Conservation (phyloP, 2,113 vertebrate species). For the Silurus asotus region DNA sequence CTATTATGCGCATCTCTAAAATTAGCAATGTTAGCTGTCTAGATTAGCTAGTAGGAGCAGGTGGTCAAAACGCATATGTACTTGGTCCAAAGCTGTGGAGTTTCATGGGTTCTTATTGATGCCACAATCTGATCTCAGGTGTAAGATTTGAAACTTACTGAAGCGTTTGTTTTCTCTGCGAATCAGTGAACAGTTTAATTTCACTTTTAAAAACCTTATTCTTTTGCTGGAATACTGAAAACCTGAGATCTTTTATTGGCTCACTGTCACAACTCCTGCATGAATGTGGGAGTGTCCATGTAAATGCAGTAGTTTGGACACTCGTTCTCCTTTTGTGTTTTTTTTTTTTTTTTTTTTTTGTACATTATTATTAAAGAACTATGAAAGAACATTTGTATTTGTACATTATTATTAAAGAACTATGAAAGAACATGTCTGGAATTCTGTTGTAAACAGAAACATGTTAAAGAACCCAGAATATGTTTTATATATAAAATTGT, state of each 20-base stretch:
- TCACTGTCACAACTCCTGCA: not conserved
- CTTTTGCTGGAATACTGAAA: not conserved
- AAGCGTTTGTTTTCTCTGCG: not conserved
- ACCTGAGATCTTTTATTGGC: not conserved
- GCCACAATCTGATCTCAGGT: not conserved
- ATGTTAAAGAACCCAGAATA: too few species aligned
- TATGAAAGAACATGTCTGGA: too few species aligned
- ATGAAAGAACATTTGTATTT: too few species aligned
- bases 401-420: too few species aligned
- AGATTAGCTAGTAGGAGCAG: not conserved
- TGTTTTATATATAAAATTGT: too few species aligned
- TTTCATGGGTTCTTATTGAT: not conserved
- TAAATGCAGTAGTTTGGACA: too few species aligned
- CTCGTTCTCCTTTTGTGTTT: too few species aligned
- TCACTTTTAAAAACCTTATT: not conserved
- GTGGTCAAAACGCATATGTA: not conserved
- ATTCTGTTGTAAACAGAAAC: too few species aligned
- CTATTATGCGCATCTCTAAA: not conserved
- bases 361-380: too few species aligned
- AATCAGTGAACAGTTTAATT: not conserved
- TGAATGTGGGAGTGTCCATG: not conserved
- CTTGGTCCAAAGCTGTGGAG: not conserved
- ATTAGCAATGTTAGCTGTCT: not conserved
- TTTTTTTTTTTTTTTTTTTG: too few species aligned
- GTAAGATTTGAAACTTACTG: not conserved